phyloP scores from a whole-genome alignment of 2,797 vertebrate genomes.

The Xiphorhynchus erythropygius region DNA sequence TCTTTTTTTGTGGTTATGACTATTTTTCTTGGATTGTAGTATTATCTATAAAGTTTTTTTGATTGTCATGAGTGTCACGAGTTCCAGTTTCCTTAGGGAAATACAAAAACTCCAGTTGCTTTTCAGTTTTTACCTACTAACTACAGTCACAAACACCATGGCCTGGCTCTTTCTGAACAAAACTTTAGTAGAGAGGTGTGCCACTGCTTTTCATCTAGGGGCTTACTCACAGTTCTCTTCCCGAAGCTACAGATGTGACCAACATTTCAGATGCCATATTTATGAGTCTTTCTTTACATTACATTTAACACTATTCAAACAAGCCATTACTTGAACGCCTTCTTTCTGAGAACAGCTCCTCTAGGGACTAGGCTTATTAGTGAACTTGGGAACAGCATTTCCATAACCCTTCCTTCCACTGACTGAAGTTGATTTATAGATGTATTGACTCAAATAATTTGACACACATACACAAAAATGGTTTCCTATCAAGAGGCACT shows the following conservation, averaged over 20 bases:
- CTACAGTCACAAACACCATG: not conserved
- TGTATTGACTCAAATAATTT: not conserved
- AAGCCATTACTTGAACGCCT: slow-evolving; percentile 9
- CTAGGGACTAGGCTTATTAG: not conserved
- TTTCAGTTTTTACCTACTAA: not conserved
- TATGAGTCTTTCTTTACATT: slow-evolving; percentile 16
- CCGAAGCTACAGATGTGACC: not conserved
- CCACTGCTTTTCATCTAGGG: not conserved
- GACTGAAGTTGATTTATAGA: slow-evolving; percentile 6
- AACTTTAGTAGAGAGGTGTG: not conserved
- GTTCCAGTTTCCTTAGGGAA: not conserved
- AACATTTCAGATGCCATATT: not conserved
- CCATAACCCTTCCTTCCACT: not conserved
- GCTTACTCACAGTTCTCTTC: not conserved
- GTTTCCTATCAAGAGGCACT: not conserved
- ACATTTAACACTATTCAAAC: not conserved
- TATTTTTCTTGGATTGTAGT: not conserved
- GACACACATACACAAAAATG: not conserved
- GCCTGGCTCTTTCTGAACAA: not conserved
- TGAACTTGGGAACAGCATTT: slow-evolving; percentile 5
- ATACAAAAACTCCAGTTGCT: not conserved
- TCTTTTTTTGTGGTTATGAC: not conserved
- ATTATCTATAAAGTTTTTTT: not conserved
- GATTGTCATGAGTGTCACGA: not conserved
- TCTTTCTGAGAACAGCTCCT: slow-evolving; percentile 47